Conservation (phyloP, 2,797 vertebrate genomes). For the Notamacropus eugenii region DNA sequence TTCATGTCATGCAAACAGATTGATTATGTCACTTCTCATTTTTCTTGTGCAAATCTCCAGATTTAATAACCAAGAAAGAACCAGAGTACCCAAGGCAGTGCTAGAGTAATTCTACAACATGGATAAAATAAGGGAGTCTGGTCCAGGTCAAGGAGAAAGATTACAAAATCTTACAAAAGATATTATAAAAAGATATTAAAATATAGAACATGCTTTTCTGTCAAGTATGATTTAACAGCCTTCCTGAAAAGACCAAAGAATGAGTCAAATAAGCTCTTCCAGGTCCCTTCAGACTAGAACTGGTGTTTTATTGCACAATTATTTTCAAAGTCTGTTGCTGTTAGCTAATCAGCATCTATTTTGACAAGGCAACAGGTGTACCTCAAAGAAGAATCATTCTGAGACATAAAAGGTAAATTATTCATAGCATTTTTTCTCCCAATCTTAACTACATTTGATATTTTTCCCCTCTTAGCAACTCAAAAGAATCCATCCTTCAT, state of each 20-base stretch:
- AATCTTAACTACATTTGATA: background rate
- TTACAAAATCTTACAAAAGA: background rate
- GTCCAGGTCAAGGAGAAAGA: background rate
- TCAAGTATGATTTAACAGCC: background rate
- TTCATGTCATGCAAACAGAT: background rate
- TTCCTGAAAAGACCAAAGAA: background rate
- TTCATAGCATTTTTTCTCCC: conserved; percentile 3
- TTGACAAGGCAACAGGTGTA: conserved; percentile 18
- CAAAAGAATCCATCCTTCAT: background rate
- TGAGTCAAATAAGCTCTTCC: background rate
- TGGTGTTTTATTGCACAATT: background rate
- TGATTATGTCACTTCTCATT: background rate
- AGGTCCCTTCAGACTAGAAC: background rate
- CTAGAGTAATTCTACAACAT: background rate
- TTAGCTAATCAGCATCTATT: conserved; percentile 24
- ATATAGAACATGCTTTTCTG: background rate
- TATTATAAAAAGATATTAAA: background rate
- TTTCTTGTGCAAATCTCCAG: background rate
- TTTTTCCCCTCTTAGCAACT: background rate
- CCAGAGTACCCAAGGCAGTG: background rate
- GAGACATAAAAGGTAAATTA: conserved; percentile 8
- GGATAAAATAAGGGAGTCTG: background rate
- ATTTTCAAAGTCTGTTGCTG: background rate
- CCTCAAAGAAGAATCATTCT: conserved; percentile 15
- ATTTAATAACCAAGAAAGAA: background rate